These are phyloP conservation scores for Leuciscus waleckii DNA, from an alignment of 2,797 vertebrate genomes.

Conservation along the genomic window DNA sequence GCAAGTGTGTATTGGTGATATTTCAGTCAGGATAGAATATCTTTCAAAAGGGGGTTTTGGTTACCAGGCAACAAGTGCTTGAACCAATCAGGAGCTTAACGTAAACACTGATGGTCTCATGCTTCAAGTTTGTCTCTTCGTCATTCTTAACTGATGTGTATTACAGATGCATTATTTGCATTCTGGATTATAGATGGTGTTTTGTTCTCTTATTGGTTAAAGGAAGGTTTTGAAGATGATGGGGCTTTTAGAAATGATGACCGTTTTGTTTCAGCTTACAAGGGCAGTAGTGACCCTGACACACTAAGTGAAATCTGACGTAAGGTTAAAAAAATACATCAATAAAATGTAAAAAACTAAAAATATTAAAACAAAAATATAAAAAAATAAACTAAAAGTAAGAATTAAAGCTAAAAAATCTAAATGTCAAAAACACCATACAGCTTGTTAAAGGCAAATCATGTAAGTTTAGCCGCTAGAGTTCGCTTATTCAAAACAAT, in stretches of 20 bases:
- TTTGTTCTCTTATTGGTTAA: not conserved
- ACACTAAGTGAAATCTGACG: not conserved
- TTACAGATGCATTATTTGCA: conserved; percentile 7
- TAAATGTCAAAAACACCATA: not conserved
- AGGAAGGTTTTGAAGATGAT: not conserved
- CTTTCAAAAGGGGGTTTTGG: conserved; percentile 76
- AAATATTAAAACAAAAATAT: too few relatives aligned
- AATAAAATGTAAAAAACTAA: not conserved
- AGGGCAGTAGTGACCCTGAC: not conserved
- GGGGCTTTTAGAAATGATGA: not conserved
- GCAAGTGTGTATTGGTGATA: conserved; percentile 78
- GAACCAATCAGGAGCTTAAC: conserved; percentile 77
- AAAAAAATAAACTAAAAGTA: not conserved
- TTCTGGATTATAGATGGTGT: not conserved
- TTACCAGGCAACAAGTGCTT: conserved; percentile 84
- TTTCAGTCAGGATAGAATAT: conserved; percentile 74
- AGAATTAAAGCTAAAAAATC: not conserved
- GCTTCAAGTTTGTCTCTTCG: conserved; percentile 39
- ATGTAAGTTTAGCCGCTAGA: not conserved
- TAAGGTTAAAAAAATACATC: not conserved
- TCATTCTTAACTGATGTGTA: conserved; percentile 53
- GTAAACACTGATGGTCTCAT: conserved; percentile 62
- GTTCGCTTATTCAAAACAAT: not conserved
- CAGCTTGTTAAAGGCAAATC: not conserved
- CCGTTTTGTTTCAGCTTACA: not conserved